Evolutionary conservation across 2,113 vertebrate genomes (phyloP).

Genomic region (Myxocyprinus asiaticus): DNA sequence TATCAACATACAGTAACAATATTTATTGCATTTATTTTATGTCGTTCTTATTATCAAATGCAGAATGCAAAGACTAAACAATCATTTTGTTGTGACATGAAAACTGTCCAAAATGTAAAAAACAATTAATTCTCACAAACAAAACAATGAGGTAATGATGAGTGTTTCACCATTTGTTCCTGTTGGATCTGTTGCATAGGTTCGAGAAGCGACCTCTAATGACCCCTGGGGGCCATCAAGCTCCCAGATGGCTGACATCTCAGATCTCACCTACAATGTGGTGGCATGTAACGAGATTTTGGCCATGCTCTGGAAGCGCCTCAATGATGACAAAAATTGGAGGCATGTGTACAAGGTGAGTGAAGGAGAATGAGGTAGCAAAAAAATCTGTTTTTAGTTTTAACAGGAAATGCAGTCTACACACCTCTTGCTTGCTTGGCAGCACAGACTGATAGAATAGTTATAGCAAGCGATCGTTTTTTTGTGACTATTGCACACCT

Average conservation of each 20-base stretch:
- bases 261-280: conserved; percentile 87
- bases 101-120: too few species aligned
- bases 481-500: background rate
- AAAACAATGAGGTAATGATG: background rate
- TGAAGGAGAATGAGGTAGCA: background rate
- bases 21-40: too few species aligned
- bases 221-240: conserved; percentile 90
- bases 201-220: conserved; percentile 87
- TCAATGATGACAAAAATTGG: conserved; percentile 91
- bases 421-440: background rate
- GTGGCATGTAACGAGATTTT: conserved; percentile 89
- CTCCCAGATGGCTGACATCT: conserved; percentile 86
- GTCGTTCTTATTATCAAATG: too few species aligned
- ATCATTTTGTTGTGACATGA: background rate
- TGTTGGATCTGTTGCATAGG: conserved; percentile 57
- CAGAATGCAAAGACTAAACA: too few species aligned
- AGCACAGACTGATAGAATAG: conserved; percentile 26
- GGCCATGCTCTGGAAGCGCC: conserved; percentile 88
- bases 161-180: background rate
- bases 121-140: too few species aligned
- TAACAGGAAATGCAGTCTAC: background rate
- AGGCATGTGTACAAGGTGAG: conserved; percentile 89
- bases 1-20: too few species aligned
- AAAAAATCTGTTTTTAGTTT: background rate
- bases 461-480: conserved; percentile 28